These are phyloP conservation scores for Hippocampus barbouri DNA, from an alignment of 2,113 vertebrate genomes.

Conservation along the genomic window DNA sequence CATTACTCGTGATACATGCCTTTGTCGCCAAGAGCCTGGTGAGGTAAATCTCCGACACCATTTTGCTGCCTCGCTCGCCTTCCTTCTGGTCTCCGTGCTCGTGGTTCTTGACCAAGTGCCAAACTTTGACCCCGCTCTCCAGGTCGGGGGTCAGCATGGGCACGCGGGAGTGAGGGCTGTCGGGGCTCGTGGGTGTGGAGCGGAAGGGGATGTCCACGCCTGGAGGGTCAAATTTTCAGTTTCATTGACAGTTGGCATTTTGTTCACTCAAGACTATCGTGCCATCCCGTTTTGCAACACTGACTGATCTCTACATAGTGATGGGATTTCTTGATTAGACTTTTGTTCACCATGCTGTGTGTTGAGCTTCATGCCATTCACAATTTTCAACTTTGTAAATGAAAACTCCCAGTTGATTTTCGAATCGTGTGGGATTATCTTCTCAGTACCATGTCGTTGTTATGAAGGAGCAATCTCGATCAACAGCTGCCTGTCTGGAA, in stretches of 20 bases:
- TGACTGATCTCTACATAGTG: neutral
- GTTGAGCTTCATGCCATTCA: neutral
- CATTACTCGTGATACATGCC: constrained; percentile 61
- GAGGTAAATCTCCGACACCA: constrained; percentile 96
- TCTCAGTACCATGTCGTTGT: neutral
- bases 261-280: neutral
- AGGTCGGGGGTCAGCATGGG: constrained; percentile 95
- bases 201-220: constrained; percentile 82
- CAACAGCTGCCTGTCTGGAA: neutral
- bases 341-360: neutral
- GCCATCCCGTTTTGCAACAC: neutral
- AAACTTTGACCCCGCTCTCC: constrained; percentile 91
- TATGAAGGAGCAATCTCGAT: neutral
- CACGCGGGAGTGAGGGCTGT: constrained; percentile 89
- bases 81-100: constrained; percentile 96
- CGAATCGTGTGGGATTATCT: neutral
- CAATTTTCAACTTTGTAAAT: neutral
- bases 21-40: constrained; percentile 92
- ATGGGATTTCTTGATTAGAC: neutral
- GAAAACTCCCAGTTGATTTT: neutral
- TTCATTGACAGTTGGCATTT: neutral
- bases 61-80: constrained; percentile 91
- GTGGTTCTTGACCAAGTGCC: constrained; percentile 94
- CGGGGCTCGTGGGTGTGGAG: constrained; percentile 86
- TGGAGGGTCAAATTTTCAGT: constrained; percentile 4